Percentiles rank a stretch among this genome's conserved stretches.
Conservation (phyloP, 2,888 invertebrate genomes). For the Pristionchus exspectatus region DNA sequence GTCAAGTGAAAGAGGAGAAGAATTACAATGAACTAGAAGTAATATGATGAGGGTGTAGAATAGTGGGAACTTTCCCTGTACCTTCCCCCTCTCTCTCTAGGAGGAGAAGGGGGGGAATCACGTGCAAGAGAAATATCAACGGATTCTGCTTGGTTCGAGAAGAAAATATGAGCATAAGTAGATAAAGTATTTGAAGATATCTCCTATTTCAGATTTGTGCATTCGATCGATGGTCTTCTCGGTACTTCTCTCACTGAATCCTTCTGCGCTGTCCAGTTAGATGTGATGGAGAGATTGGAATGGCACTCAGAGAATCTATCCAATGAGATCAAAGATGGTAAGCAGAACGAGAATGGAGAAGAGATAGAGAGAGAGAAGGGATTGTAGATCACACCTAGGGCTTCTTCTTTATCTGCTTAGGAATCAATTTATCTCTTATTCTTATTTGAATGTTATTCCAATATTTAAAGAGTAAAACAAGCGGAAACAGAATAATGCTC, state of each 20-base stretch:
- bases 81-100: neutral
- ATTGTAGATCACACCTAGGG: neutral
- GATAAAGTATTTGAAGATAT: neutral
- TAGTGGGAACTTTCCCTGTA: slow-evolving; percentile 30
- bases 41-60: slow-evolving; percentile 6
- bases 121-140: neutral
- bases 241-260: slow-evolving; percentile 30
- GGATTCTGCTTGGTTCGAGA: neutral
- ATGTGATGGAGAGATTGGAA: slow-evolving; percentile 4
- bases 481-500: no score
- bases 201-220: neutral
- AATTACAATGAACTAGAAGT: neutral
- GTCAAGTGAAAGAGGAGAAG: slow-evolving; percentile 3
- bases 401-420: neutral
- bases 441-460: no score
- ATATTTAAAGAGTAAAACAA: no score
- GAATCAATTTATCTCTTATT: neutral
- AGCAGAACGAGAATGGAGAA: neutral
- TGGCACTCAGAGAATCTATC: slow-evolving; percentile 42
- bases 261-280: neutral
- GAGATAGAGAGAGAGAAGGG: neutral
- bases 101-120: slow-evolving; percentile 6
- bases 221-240: neutral
- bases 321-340: slow-evolving; percentile 44
- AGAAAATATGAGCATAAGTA: neutral